Conservation (phyloP, 2,888 invertebrate genomes). For the Sisyra terminalis region DNA sequence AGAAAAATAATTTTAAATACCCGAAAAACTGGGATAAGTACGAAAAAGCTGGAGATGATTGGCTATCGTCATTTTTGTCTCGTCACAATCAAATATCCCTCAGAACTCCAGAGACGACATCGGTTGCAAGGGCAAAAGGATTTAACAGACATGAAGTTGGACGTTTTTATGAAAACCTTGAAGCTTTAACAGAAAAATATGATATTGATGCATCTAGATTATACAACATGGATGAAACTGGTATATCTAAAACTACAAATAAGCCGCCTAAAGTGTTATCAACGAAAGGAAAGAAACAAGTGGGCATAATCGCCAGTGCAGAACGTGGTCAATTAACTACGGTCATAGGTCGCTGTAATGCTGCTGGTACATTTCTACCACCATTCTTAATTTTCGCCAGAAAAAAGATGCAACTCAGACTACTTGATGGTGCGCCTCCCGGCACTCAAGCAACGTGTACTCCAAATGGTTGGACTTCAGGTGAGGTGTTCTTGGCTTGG, state of each 20-base stretch:
- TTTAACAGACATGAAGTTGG: constrained; percentile 13
- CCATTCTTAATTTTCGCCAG: background rate
- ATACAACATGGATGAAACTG: constrained; percentile 19
- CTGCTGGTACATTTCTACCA: background rate
- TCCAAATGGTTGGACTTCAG: constrained; percentile 17
- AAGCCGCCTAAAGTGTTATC: constrained; percentile 15
- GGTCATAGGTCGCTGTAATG: background rate
- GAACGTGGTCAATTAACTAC: background rate
- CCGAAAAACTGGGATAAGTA: too few relatives aligned
- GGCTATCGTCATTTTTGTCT: too few relatives aligned
- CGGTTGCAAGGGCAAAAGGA: constrained; percentile 11
- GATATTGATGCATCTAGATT: constrained; percentile 16
- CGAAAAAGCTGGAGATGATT: too few relatives aligned
- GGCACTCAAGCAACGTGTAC: constrained; percentile 7
- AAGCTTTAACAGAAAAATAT: constrained; percentile 13
- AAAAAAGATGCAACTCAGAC: background rate
- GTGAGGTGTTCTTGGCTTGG: constrained; percentile 15
- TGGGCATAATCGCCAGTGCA: constrained; percentile 11
- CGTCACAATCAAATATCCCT: too few relatives aligned
- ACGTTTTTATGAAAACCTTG: constrained; percentile 14
- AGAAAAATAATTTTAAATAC: too few relatives aligned
- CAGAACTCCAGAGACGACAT: constrained; percentile 8
- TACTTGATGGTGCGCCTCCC: constrained; percentile 2
- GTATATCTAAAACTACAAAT: constrained; percentile 16
- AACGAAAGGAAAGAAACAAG: constrained; percentile 16